A percentile compares a stretch with the other conserved stretches of the same genome.
These are phyloP conservation scores for Dryobota labecula DNA, from an alignment of 2,888 invertebrate species.

Conservation along the genomic window DNA sequence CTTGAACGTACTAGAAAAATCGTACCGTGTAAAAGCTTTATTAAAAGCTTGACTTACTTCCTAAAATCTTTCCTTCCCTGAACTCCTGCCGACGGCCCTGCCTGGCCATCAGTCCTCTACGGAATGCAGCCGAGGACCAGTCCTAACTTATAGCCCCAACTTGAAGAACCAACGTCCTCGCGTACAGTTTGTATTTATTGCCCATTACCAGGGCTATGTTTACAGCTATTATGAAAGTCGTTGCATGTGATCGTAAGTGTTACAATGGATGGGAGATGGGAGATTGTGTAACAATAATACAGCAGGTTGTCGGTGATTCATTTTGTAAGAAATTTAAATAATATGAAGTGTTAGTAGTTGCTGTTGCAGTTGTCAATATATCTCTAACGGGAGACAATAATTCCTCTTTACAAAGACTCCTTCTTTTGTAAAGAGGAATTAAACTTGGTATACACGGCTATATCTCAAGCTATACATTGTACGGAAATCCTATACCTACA, in stretches of 20 bases:
- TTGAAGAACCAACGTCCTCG: slow-evolving; percentile 14
- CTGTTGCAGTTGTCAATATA: too few species aligned
- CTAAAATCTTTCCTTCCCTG: too few species aligned
- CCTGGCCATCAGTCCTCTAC: slow-evolving; percentile 18
- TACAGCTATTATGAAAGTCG: slow-evolving; percentile 19
- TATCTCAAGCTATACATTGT: too few species aligned
- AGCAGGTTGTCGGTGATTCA: too few species aligned
- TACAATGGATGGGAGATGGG: background rate
- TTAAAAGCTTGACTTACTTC: too few species aligned
- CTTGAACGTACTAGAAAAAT: too few species aligned
- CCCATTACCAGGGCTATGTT: slow-evolving; percentile 12
- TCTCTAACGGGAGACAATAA: background rate
- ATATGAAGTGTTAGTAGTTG: too few species aligned
- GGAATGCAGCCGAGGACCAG: slow-evolving; percentile 51
- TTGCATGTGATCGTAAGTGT: background rate
- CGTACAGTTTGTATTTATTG: slow-evolving; percentile 33
- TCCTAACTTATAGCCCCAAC: slow-evolving; percentile 24
- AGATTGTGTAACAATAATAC: background rate
- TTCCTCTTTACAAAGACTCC: too few species aligned
- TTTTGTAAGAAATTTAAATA: background rate
- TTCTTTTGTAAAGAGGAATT: too few species aligned
- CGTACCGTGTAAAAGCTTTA: too few species aligned
- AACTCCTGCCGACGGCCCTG: slow-evolving; percentile 43
- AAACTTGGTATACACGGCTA: too few species aligned
- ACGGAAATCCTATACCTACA: too few species aligned